phyloP scores from a whole-genome alignment of 2,888 invertebrate species.

The Melikaiella ostensackeni region DNA sequence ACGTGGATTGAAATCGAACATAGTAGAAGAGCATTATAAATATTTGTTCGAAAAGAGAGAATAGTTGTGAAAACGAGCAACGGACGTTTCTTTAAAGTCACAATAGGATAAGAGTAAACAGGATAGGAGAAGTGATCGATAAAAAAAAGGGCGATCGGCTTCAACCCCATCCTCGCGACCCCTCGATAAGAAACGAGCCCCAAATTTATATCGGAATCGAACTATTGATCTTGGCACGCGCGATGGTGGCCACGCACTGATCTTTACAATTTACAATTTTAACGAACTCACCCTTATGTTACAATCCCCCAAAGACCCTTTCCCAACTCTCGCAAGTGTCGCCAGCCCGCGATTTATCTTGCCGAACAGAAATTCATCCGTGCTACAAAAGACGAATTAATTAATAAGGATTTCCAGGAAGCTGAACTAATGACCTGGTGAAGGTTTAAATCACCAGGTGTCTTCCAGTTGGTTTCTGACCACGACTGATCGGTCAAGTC shows the following conservation, averaged over 20 bases:
- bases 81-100: constrained; percentile 44
- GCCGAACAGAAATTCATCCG: neutral
- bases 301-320: constrained; percentile 26
- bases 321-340: constrained; percentile 8
- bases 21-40: too few relatives aligned
- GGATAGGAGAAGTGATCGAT: constrained; percentile 65
- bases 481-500: constrained; percentile 71
- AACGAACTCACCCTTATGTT: constrained; percentile 57
- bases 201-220: constrained; percentile 74
- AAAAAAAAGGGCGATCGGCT: constrained; percentile 68
- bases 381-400: constrained; percentile 55
- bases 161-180: constrained; percentile 68
- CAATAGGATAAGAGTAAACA: constrained; percentile 54
- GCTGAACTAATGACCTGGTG: constrained; percentile 27
- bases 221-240: constrained; percentile 73
- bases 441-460: constrained; percentile 65
- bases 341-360: constrained; percentile 44
- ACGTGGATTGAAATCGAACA: too few relatives aligned
- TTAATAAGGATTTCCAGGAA: constrained; percentile 61
- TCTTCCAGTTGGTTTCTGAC: constrained; percentile 59
- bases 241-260: constrained; percentile 64
- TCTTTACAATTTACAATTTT: constrained; percentile 70
- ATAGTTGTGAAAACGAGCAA: constrained; percentile 8
- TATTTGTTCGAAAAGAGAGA: too few relatives aligned
- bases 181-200: constrained; percentile 67